Evolutionary conservation across 2,888 invertebrate genomes (phyloP).

Genomic region (Dicycla oo): DNA sequence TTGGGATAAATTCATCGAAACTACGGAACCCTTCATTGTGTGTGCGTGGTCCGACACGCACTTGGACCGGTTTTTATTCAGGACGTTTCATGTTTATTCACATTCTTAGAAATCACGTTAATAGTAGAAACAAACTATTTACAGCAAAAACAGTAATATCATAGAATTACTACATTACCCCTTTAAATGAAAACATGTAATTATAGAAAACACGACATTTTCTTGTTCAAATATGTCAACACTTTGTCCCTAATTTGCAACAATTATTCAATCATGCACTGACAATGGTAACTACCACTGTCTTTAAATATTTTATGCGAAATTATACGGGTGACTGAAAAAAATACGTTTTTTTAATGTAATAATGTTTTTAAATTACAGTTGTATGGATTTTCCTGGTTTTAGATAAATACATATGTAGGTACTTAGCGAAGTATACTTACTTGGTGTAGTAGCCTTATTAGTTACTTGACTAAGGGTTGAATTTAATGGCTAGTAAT

Average conservation of each 20-base stretch:
- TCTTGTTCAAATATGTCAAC: slow-evolving; percentile 34
- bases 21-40: too few relatives aligned
- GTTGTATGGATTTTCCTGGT: neutral
- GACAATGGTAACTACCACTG: slow-evolving; percentile 38
- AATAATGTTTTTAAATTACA: slow-evolving; percentile 7
- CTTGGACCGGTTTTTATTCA: neutral
- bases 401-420: neutral
- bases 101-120: neutral
- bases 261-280: slow-evolving; percentile 50
- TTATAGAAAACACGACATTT: slow-evolving; percentile 37
- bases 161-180: slow-evolving; percentile 23
- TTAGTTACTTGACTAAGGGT: neutral
- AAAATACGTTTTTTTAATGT: neutral
- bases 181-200: slow-evolving; percentile 24
- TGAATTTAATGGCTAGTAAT: neutral
- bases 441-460: too few relatives aligned
- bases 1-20: too few relatives aligned
- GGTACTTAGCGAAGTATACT: neutral
- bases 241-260: slow-evolving; percentile 37
- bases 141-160: slow-evolving; percentile 10
- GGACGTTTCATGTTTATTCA: neutral
- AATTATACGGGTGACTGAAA: slow-evolving; percentile 1
- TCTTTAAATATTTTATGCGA: slow-evolving; percentile 30
- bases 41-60: too few relatives aligned
- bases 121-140: neutral